Base-by-base conservation (phyloP, 2,113 vertebrate species). In the Tachycineta bicolor region DNA sequence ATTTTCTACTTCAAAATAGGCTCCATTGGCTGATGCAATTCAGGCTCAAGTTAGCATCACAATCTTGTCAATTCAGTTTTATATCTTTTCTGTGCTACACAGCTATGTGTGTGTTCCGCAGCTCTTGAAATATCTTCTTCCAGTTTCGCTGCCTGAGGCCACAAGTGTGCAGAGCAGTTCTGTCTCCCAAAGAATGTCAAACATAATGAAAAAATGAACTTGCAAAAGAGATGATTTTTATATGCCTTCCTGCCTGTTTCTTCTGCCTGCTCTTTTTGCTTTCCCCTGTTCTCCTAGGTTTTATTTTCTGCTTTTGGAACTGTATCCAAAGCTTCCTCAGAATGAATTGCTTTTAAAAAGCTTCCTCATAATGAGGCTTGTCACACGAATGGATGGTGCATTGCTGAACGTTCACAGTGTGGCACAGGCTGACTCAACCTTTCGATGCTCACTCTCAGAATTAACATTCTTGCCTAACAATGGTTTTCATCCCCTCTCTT, bases 141-240 rank as follows among this genome's bases (percentile, higher is more conserved):
- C 87, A 95, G 69, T 71, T 88, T 67, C 77, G 64, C 68, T 93
- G 95, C 91, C 91, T 87, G 91, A 94, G 95, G 94, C 92, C 68
- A 90, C 60, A 79, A 95, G 65, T 67, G 64, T 83, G 78, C 83
- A 71, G 81, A 11, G 2, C 65, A 67, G 31, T 62, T 93, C 76
- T 88, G 44, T 28, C 86, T 95, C 80, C 86, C 7, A 3, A 76
- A 94, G 89, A 49, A 84, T 93, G 90, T 96, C 93, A 95, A 95
- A 90, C 64, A n/a, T 89, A 92, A 94, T 94, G 92, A 92, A 95
- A 90, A 96, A 83, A 81, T 82, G 86, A 94, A 76, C 88, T 97
- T 89, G 92, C 80, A 92, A 94, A 95, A 87, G 88, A 89, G 58
- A 24, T 78, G 47, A 70, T 84, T 97, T 96, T 55, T 87, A 25